phyloP scores from a whole-genome alignment of 2,113 vertebrate species.

The Oostethus manadensis region DNA sequence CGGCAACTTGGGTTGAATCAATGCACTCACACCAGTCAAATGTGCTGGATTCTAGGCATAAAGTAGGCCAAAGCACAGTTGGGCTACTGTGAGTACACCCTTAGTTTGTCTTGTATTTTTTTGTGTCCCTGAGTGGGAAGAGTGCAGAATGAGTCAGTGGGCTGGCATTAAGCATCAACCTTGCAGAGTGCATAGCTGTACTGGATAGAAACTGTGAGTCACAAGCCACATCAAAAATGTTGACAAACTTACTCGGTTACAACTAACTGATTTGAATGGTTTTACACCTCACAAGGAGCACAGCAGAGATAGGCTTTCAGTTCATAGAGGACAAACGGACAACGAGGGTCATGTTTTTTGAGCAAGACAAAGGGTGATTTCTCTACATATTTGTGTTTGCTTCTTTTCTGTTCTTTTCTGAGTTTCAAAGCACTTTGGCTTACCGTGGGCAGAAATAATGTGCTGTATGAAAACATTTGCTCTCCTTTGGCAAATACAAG shows the following conservation, averaged over 20 bases:
- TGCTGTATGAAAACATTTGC: background rate
- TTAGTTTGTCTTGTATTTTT: conserved; percentile 4
- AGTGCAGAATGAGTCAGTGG: conserved; percentile 49
- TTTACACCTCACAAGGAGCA: background rate
- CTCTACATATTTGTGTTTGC: background rate
- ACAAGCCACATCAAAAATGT: conserved; percentile 37
- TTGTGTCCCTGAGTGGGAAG: conserved; percentile 36
- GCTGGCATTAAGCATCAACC: conserved; percentile 41
- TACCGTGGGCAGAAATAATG: background rate
- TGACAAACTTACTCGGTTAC: conserved; percentile 41
- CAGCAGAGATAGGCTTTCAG: conserved; percentile 3
- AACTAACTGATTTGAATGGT: conserved; percentile 31
- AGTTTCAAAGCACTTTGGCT: background rate
- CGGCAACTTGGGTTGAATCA: no score
- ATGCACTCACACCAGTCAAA: no score
- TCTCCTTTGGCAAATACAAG: conserved; percentile 1
- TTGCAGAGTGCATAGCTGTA: conserved; percentile 39
- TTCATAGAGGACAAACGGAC: background rate
- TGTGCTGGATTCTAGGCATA: no score
- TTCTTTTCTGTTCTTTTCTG: background rate
- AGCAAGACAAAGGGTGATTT: background rate
- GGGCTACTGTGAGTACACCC: conserved; percentile 12
- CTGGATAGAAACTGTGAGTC: conserved; percentile 46
- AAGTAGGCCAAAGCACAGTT: background rate
- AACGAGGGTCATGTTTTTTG: background rate